Evolutionary conservation across 2,797 vertebrate species (phyloP).

Genomic region (Steatocranus sp.): DNA sequence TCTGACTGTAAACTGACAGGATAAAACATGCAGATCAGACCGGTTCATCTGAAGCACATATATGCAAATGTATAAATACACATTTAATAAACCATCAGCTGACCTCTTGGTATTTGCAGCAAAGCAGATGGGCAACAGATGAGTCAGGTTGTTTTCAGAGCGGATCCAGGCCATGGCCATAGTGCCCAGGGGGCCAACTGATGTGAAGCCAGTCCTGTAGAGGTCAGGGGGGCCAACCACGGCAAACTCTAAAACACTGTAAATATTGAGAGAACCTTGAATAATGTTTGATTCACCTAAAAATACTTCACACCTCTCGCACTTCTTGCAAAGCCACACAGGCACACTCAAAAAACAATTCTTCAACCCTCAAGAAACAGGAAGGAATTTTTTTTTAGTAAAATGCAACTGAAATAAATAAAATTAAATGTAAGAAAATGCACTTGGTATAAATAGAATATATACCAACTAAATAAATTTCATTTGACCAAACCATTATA

Average conservation of each 20-base stretch:
- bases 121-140: conserved; percentile 68
- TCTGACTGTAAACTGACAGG: conserved; percentile 72
- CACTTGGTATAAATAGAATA: background rate
- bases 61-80: background rate
- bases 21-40: conserved; percentile 21
- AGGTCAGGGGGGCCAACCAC: conserved; percentile 69
- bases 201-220: conserved; percentile 22
- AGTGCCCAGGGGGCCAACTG: conserved; percentile 3
- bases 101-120: conserved; percentile 67
- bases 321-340: background rate
- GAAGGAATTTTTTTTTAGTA: background rate
- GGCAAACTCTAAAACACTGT: conserved; percentile 64
- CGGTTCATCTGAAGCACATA: background rate
- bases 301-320: background rate
- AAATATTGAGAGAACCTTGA: background rate
- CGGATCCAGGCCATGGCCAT: conserved; percentile 61
- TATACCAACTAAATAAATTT: background rate
- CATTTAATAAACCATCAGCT: background rate
- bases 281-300: background rate
- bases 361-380: background rate
- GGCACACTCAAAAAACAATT: background rate
- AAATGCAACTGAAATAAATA: background rate
- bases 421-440: background rate
- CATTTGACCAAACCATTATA: background rate
- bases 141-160: conserved; percentile 47